These are phyloP conservation scores for Ramphastos sulfuratus DNA, from an alignment of 2,113 vertebrate genomes.

Conservation along the genomic window DNA sequence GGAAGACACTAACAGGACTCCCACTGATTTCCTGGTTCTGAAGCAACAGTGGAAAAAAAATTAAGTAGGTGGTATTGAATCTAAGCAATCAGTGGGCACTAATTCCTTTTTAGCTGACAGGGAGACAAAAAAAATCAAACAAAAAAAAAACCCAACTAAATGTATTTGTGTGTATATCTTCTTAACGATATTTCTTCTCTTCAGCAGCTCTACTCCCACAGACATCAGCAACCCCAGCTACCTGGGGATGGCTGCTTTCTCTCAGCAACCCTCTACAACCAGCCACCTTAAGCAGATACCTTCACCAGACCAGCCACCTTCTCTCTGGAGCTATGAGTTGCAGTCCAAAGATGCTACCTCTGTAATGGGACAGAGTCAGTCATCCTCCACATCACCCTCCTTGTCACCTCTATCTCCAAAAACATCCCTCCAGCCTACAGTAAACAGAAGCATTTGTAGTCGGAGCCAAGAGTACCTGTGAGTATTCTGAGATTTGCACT, in stretches of 20 bases:
- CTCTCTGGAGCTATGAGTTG: constrained; percentile 83
- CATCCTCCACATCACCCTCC: constrained; percentile 76
- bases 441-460: constrained; percentile 61
- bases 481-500: constrained; percentile 37
- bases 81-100: not conserved
- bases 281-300: constrained; percentile 73
- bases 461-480: constrained; percentile 76
- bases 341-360: constrained; percentile 71
- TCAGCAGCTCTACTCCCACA: constrained; percentile 48
- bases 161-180: not conserved
- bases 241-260: constrained; percentile 75
- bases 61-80: not conserved
- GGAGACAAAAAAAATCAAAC: not conserved
- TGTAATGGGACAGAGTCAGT: constrained; percentile 54
- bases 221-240: constrained; percentile 90
- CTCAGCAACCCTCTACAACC: constrained; percentile 34
- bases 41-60: not conserved
- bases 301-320: constrained; percentile 73
- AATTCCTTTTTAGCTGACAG: not conserved
- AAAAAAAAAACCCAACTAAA: not conserved
- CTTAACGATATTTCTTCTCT: constrained; percentile 46
- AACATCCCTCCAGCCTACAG: constrained; percentile 60
- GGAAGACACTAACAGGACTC: not conserved
- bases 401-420: constrained; percentile 76
- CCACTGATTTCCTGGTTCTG: not conserved